Base-by-base conservation (phyloP, 2,113 vertebrate genomes). In the Sander vitreus region DNA sequence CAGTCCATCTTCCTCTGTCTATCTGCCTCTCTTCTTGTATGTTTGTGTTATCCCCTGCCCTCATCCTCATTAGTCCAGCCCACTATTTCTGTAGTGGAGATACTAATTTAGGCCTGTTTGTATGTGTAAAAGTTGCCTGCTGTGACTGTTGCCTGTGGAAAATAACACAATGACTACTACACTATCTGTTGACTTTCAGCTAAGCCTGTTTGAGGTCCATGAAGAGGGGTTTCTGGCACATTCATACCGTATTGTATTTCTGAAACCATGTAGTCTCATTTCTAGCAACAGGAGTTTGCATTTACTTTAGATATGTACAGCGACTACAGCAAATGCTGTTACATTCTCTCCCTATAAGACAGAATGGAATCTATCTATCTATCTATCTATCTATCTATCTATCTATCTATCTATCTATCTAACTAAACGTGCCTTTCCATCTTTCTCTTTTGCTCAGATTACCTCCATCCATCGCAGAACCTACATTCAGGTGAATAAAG, bases 401-500 rank as follows among this genome's bases (percentile, higher is more conserved):
- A 72, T 16, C 66, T 54, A n/a, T 16, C 66, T 54, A n/a, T 45
- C 65, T 36, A 54, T 58, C 64, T 55, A 36, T 53, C 53, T 45
- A 66, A 78, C 69, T 36, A 36, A n/a, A n/a, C 30, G 4, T 50
- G 33, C 45, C 43, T 36, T 63, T 48, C 68, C 45, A 27, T 63
- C 55, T 76, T 30, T 73, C 47, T 69, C 47, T 83, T 65, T 50
- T 66, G 63, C 65, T 75, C 51, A 73, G 86, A 90, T 83, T 85
- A 83, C 69, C 68, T 88, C 57, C 81, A 91, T 89, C 80, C 69
- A 88, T 90, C 12, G 76, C 59, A 87, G 67, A 33, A 65, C 81
- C 75, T 47, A 54, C 80, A 85, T 58, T 85, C 57, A 71, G 81
- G 84, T 76, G 85, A 84, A 85, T 88, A 67, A 88, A 87, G 88